Conservation (phyloP, 2,888 invertebrate genomes). For the Steinernema carpocapsae region DNA sequence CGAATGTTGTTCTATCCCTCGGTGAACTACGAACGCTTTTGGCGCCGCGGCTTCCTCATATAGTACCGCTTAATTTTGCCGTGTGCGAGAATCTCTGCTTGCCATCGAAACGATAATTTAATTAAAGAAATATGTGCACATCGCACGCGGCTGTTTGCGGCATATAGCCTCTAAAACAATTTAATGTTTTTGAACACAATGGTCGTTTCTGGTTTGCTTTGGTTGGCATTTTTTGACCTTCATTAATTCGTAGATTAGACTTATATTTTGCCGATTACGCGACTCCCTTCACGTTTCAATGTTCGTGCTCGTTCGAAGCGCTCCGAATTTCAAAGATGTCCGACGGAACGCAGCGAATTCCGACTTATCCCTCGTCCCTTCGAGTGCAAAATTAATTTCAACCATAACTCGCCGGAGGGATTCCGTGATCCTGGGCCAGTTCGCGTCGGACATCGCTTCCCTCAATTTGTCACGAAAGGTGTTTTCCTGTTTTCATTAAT, state of each 20-base stretch:
- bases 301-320: no score
- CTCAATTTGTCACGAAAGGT: conserved; percentile 1
- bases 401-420: no score
- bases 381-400: not conserved
- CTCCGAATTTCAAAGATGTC: no score
- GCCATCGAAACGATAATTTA: conserved; percentile 27
- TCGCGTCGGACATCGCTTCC: no score
- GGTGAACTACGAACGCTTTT: not conserved
- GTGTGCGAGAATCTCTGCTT: conserved; percentile 18
- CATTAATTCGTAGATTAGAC: no score
- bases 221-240: not conserved
- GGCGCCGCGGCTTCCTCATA: not conserved
- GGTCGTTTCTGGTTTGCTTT: not conserved
- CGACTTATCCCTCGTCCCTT: not conserved
- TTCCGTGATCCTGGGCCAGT: no score
- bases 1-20: conserved; percentile 6
- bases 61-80: not conserved
- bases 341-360: no score
- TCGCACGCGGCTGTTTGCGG: not conserved
- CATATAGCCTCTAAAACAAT: conserved; percentile 1
- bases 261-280: not conserved
- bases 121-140: conserved; percentile 9
- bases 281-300: not conserved
- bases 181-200: conserved; percentile 10
- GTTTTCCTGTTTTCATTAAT: conserved; percentile 23